phyloP scores from a whole-genome alignment of 2,113 vertebrate genomes.

The Oreotrochilus melanogaster region DNA sequence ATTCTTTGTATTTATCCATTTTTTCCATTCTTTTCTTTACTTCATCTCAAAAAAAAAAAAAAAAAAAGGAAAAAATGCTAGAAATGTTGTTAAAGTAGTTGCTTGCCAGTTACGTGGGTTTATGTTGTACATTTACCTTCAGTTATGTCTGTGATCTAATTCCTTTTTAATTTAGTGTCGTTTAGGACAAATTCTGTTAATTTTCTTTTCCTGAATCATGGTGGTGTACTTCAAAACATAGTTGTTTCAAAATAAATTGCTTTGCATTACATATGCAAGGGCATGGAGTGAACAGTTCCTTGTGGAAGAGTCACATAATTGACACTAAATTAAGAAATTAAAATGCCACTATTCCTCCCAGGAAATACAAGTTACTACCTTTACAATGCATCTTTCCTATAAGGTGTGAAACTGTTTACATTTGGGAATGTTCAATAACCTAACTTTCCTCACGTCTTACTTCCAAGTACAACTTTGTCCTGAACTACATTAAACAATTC shows the following conservation, averaged over 20 bases:
- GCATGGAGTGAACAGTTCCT: constrained; percentile 81
- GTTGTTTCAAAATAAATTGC: constrained; percentile 79
- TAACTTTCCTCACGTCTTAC: constrained; percentile 68
- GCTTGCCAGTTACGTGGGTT: constrained; percentile 92
- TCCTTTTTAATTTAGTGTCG: constrained; percentile 90
- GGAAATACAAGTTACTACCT: constrained; percentile 56
- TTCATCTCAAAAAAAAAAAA: constrained; percentile 78
- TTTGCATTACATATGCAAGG: constrained; percentile 86
- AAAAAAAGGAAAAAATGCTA: constrained; percentile 82
- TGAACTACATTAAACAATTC: constrained; percentile 94
- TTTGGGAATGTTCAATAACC: constrained; percentile 77
- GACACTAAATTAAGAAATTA: constrained; percentile 68
- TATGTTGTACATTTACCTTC: constrained; percentile 90
- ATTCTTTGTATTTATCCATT: constrained; percentile 87
- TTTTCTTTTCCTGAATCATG: constrained; percentile 83
- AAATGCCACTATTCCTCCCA: constrained; percentile 50
- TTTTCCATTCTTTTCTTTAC: constrained; percentile 86
- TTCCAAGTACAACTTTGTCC: constrained; percentile 87
- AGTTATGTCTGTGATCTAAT: constrained; percentile 84
- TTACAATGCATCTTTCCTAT: constrained; percentile 68
- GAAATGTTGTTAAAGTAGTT: constrained; percentile 86
- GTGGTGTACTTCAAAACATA: constrained; percentile 77
- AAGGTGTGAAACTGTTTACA: constrained; percentile 72
- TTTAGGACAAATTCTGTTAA: constrained; percentile 95
- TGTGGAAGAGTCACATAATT: constrained; percentile 73